Evolutionary conservation across 92 coral and sea anemone genomes (phyloP).

Genomic region (Nematostella vectensis): DNA sequence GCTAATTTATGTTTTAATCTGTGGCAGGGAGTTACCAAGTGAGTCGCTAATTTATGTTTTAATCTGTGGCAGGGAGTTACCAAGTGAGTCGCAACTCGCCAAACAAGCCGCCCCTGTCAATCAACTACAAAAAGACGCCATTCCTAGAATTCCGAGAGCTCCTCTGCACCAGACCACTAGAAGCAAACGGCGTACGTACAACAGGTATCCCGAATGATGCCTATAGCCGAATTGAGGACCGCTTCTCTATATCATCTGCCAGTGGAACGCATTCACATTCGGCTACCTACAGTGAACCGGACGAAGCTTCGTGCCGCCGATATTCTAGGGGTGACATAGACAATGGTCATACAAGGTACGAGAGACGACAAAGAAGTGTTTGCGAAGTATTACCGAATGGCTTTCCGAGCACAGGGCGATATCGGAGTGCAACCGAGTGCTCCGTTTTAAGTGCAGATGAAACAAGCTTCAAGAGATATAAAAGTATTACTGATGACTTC

Average conservation of each 20-base stretch:
- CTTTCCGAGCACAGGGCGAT: background rate
- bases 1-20: too few species aligned
- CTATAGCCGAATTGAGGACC: background rate
- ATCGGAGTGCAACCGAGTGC: background rate
- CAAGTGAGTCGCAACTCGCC: background rate
- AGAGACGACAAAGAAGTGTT: too few species aligned
- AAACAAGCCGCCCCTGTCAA: background rate
- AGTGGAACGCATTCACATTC: background rate
- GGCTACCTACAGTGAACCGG: too few species aligned
- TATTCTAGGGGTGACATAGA: too few species aligned
- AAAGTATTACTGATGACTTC: too few species aligned
- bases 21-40: too few species aligned
- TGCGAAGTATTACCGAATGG: too few species aligned
- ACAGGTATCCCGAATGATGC: background rate
- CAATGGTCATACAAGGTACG: too few species aligned
- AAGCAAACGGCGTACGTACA: background rate
- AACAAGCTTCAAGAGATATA: too few species aligned
- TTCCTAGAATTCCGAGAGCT: background rate
- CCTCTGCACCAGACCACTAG: background rate
- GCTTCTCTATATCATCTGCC: background rate
- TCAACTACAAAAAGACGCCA: slow-evolving; percentile 1
- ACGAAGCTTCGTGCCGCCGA: too few species aligned
- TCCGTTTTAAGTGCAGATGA: background rate
- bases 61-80: slow-evolving; percentile 5
- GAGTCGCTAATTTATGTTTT: too few species aligned